Base-by-base conservation (phyloP, 53 echinoderm and acorn worm species). In the Antedon mediterranea region DNA sequence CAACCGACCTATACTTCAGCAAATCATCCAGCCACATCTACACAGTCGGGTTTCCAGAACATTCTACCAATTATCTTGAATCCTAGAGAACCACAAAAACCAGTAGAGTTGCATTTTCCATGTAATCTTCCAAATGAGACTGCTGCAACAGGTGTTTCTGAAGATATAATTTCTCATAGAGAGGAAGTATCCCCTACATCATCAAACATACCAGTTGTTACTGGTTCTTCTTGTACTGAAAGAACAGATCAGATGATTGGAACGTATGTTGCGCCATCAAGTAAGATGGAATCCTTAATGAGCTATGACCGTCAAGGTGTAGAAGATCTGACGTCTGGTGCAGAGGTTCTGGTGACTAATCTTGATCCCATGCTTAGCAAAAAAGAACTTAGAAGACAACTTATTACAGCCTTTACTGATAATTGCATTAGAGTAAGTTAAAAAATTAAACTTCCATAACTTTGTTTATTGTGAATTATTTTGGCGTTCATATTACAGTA, bases 271-370 rank as follows among this genome's bases (percentile, higher is more conserved):
- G 29, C 33, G 78, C 78, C 78, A 32, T 83, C 84, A 30, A 83
- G 84, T 32, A 83, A 79, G 23, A 15, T 26, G 9, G 57, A 57
- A 15, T 57, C 57, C 7, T 57, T 57, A 57, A 57, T 13, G 2
- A 23, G 57, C 2, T 57, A 11, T 57, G 57, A 57, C 57, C 9
- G 34, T 1, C 13, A 77, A 71, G 71, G 77, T 41, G 71, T 85
- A 85, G 88, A 84, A 85, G 23, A 85, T 79, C 41, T 75, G 82
- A 71, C 86, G 9, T 23, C 86, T 30, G 98, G 98, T 30, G 88
- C 90, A 1, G 98, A 98, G 71, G 79, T 98, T 30, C 83, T 98
- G 30, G 85, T 98, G 31, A 92, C 88, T n/a, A 98, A 98, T 72
- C 86, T 98, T 77, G 98, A 98, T 74, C 81, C 86, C 43, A 88